Evolutionary conservation across 2,888 invertebrate species (phyloP).

Genomic region (Acronicta alni): DNA sequence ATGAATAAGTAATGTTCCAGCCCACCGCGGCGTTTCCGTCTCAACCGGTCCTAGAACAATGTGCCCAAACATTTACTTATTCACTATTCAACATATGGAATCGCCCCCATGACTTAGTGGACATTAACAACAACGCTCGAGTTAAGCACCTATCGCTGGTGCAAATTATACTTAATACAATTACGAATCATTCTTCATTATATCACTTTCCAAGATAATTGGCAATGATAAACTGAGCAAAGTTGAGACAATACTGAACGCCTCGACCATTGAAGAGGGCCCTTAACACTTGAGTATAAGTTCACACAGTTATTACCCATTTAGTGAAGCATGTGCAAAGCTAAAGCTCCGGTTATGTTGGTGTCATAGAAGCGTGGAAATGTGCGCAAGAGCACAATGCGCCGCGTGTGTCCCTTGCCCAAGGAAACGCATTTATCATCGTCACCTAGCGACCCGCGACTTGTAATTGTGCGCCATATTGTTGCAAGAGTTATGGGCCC

Average conservation of each 20-base stretch:
- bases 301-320: slow-evolving; percentile 52
- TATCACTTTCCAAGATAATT: slow-evolving; percentile 67
- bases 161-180: slow-evolving; percentile 61
- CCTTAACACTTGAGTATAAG: slow-evolving; percentile 28
- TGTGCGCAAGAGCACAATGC: slow-evolving; percentile 63
- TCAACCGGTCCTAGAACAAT: slow-evolving; percentile 87
- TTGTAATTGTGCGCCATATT: slow-evolving; percentile 87
- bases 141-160: slow-evolving; percentile 46
- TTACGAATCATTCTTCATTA: slow-evolving; percentile 65
- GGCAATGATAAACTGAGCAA: slow-evolving; percentile 55
- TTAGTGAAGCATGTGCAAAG: slow-evolving; percentile 47
- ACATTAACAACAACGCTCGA: slow-evolving; percentile 52
- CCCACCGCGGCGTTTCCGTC: slow-evolving; percentile 84
- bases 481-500: slow-evolving; percentile 84
- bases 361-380: slow-evolving; percentile 57
- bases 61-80: slow-evolving; percentile 82
- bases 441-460: slow-evolving; percentile 79
- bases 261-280: slow-evolving; percentile 46
- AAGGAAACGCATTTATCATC: slow-evolving; percentile 86
- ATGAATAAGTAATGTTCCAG: slow-evolving; percentile 87
- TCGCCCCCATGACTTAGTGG: slow-evolving; percentile 69
- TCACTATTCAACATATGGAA: slow-evolving; percentile 72
- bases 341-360: slow-evolving; percentile 54
- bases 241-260: slow-evolving; percentile 54
- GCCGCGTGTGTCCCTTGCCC: slow-evolving; percentile 75